Percentiles rank a stretch among this genome's conserved stretches.
Evolutionary conservation across 2,113 vertebrate species (phyloP).

Genomic region (Stegastes partitus): DNA sequence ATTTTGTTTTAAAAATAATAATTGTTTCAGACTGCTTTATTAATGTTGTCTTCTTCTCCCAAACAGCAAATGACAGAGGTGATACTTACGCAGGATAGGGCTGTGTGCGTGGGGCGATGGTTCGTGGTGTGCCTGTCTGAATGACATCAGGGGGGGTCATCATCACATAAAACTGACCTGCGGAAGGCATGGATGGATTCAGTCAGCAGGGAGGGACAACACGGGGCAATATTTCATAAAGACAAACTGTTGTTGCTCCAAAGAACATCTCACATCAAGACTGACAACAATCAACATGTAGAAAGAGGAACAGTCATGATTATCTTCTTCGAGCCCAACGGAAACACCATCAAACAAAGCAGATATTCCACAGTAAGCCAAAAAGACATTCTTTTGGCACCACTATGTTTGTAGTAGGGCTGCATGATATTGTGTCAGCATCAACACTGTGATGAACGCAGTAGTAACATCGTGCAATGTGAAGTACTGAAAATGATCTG

Average conservation of each 20-base stretch:
- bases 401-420: no score
- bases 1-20: background rate
- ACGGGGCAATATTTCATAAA: background rate
- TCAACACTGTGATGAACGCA: no score
- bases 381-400: no score
- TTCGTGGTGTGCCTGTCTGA: constrained; percentile 87
- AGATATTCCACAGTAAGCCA: no score
- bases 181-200: constrained; percentile 20
- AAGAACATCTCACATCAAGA: no score
- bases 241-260: background rate
- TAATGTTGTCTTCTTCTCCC: background rate
- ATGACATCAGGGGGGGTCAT: constrained; percentile 92
- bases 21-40: background rate
- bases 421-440: no score
- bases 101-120: constrained; percentile 89
- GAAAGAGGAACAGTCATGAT: no score
- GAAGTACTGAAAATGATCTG: no score
- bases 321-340: no score
- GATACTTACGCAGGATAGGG: constrained; percentile 89
- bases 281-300: no score
- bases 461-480: no score
- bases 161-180: constrained; percentile 94
- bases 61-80: background rate
- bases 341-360: no score
- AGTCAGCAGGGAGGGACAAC: constrained; percentile 3